Percentiles rank a stretch among this genome's conserved stretches.
These are phyloP conservation scores for Dryomyza anilis DNA, from an alignment of 2,888 invertebrate species.

Conservation along the genomic window DNA sequence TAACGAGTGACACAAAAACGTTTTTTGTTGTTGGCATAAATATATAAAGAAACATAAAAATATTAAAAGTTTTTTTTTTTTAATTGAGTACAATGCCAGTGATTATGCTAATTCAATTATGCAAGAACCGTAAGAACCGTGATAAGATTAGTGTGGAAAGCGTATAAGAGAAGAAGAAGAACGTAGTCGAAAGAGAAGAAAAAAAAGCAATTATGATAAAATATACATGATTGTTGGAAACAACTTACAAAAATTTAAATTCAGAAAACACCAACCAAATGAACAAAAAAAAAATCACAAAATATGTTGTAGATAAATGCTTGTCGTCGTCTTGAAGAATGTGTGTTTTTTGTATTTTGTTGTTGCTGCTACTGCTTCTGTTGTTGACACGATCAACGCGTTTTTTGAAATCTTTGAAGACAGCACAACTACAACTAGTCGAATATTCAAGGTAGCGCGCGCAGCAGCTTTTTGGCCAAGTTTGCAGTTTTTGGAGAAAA, in stretches of 20 bases:
- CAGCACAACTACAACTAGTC: not conserved
- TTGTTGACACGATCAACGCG: no score
- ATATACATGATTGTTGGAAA: not conserved
- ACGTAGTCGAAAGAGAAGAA: no score
- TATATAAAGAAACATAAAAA: no score
- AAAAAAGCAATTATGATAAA: no score
- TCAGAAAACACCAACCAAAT: not conserved
- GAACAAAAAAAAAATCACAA: not conserved
- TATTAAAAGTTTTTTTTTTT: no score
- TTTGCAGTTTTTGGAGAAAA: not conserved
- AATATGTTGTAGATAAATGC: no score
- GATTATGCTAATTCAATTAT: conserved; percentile 29
- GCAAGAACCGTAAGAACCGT: conserved; percentile 7
- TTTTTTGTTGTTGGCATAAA: no score
- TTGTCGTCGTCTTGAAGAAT: no score
- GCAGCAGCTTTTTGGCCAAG: no score
- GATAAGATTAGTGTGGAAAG: not conserved
- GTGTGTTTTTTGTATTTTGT: no score
- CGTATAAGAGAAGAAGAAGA: not conserved
- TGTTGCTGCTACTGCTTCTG: no score
- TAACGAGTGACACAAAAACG: no score
- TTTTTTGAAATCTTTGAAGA: not conserved
- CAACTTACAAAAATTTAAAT: not conserved
- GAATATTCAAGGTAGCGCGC: conserved; percentile 21
- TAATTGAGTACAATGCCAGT: conserved; percentile 3